phyloP scores from a whole-genome alignment of 2,113 vertebrate species.

The Cariama cristata region DNA sequence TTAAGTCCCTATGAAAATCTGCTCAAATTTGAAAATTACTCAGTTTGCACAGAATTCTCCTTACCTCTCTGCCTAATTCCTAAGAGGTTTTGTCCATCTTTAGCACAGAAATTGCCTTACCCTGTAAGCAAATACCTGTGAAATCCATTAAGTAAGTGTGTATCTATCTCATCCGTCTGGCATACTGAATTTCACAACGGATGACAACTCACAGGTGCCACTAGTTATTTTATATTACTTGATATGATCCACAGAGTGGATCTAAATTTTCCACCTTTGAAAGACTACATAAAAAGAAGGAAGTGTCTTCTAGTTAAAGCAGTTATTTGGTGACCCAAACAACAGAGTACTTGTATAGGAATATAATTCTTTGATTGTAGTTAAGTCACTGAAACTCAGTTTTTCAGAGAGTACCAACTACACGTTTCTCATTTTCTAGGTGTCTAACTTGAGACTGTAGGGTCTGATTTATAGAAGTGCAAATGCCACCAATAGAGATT shows the following conservation, averaged over 20 bases:
- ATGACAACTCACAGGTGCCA: neutral
- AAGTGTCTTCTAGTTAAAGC: neutral
- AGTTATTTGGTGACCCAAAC: neutral
- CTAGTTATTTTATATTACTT: neutral
- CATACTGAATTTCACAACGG: neutral
- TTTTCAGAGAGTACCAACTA: neutral
- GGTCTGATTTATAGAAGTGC: slow-evolving; percentile 11
- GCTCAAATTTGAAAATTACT: neutral
- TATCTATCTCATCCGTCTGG: neutral
- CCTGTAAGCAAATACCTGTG: neutral
- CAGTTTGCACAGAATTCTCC: neutral
- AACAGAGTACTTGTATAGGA: neutral
- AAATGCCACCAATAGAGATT: neutral
- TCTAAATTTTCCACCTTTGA: neutral
- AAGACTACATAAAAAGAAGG: neutral
- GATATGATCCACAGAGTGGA: neutral
- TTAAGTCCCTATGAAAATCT: neutral
- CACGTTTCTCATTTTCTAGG: neutral
- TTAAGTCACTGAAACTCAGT: neutral
- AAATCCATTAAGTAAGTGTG: neutral
- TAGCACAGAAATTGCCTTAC: neutral
- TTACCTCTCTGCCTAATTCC: neutral
- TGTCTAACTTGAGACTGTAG: neutral
- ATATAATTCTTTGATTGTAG: neutral
- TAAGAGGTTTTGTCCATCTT: neutral